phyloP scores from a whole-genome alignment of 2,888 invertebrate genomes.

The Stomorhina lunata region DNA sequence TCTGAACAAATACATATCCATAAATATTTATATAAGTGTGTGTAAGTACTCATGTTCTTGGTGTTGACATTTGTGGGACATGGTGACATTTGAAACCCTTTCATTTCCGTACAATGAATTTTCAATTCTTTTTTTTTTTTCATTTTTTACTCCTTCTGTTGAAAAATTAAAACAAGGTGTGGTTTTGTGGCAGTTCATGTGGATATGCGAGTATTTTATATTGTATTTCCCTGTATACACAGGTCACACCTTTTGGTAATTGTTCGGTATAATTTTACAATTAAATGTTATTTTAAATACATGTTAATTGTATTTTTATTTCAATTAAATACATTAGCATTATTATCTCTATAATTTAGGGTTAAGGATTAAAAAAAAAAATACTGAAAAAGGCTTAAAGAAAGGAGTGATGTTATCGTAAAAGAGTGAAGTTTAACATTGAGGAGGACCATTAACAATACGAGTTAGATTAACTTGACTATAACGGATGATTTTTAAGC shows the following conservation, averaged over 20 bases:
- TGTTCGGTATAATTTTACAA: slow-evolving; percentile 45
- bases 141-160: neutral
- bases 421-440: too few relatives aligned
- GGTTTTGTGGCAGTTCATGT: neutral
- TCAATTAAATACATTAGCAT: slow-evolving; percentile 18
- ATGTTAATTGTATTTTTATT: slow-evolving; percentile 14
- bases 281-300: slow-evolving; percentile 35
- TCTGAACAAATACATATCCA: neutral
- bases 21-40: neutral
- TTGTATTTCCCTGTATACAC: neutral
- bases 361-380: too few relatives aligned
- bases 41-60: neutral
- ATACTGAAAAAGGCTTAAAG: too few relatives aligned
- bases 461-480: too few relatives aligned
- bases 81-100: slow-evolving; percentile 51
- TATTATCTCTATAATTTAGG: neutral
- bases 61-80: slow-evolving; percentile 37
- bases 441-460: too few relatives aligned
- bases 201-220: too few relatives aligned
- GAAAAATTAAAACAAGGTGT: slow-evolving; percentile 14
- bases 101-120: slow-evolving; percentile 40
- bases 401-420: too few relatives aligned
- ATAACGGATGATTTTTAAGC: too few relatives aligned
- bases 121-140: neutral
- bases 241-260: slow-evolving; percentile 35